phyloP scores from a whole-genome alignment of 2,113 vertebrate species.

The Dendrocopos noguchii region DNA sequence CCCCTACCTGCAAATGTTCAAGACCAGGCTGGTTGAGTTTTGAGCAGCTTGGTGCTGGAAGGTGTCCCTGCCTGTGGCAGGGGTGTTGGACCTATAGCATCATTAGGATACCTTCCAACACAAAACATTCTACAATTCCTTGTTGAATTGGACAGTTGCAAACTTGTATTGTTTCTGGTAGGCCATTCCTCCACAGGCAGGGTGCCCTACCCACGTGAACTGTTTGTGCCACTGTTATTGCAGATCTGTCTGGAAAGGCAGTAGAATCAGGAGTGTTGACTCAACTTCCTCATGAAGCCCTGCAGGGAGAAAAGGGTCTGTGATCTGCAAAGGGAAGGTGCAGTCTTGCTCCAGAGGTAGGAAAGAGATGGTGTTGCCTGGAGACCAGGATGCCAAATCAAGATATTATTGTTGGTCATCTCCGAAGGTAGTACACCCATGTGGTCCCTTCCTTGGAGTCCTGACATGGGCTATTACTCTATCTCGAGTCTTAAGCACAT shows the following conservation, averaged over 20 bases:
- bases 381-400: background rate
- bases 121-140: background rate
- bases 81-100: background rate
- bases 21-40: background rate
- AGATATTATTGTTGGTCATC: background rate
- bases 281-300: background rate
- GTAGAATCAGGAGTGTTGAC: background rate
- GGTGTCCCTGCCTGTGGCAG: background rate
- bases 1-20: background rate
- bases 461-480: background rate
- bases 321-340: background rate
- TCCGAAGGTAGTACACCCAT: fast-evolving
- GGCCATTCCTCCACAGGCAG: background rate
- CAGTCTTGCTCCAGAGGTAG: background rate
- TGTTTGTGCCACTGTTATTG: background rate
- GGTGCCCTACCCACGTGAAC: background rate
- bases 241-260: background rate
- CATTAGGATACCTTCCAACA: background rate
- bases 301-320: background rate
- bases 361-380: background rate
- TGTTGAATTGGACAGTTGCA: fast-evolving
- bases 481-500: background rate
- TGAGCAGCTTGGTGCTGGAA: background rate
- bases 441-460: background rate
- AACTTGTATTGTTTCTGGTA: background rate